Evolutionary conservation across 2,113 vertebrate species (phyloP), one percentile per base, ranked within the genome.

Genomic region (Gavialis gangeticus): DNA sequence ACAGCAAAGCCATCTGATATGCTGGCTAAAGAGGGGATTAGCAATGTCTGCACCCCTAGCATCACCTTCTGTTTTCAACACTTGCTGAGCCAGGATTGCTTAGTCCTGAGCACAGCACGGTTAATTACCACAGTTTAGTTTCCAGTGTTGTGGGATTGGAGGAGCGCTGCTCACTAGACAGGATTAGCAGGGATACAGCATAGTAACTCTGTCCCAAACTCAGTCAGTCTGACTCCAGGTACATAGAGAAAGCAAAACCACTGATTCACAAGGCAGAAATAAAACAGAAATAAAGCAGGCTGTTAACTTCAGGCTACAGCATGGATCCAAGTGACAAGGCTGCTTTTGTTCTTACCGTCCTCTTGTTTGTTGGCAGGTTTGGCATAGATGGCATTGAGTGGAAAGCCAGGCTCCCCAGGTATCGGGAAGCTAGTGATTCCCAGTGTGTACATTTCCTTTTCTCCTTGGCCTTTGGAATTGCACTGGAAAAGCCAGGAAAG

Each of bases 361-460:
- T 98, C 98, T 89, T 98, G 98, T 87, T 98, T 98, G 95, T 96
- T 98, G 69, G 94, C 95, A 95, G 98, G 98, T 86, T 98, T 98
- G 95, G 98, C 98, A 0, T 99, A 99, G 98, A 99, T 99, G 56
- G 99, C 99, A 2, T 99, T 99, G 6, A 99, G 99, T 1, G 99
- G 99, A 85, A 99, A 99, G n/a, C 99, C 99, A 7, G 99, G 99
- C 83, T 99, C 99, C 96, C 99, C 99, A 0, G 99, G 99, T 87
- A 99, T 99, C n/a, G 99, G 99, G 75, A 99, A 99, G 96, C 99
- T 99, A 8, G 99, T 99, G 96, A 99, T 99, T 83, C 99, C 99
- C 58, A 99, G 97, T 0, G 99, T 99, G 97, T 99, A 99, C 99
- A 99, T 99, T 93, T 99, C 99, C 91, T 99, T 99, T 96, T 99